Percentiles rank a stretch among this genome's conserved stretches.
Evolutionary conservation across 2,888 invertebrate species (phyloP).

Genomic region (Itoplectis maculator): DNA sequence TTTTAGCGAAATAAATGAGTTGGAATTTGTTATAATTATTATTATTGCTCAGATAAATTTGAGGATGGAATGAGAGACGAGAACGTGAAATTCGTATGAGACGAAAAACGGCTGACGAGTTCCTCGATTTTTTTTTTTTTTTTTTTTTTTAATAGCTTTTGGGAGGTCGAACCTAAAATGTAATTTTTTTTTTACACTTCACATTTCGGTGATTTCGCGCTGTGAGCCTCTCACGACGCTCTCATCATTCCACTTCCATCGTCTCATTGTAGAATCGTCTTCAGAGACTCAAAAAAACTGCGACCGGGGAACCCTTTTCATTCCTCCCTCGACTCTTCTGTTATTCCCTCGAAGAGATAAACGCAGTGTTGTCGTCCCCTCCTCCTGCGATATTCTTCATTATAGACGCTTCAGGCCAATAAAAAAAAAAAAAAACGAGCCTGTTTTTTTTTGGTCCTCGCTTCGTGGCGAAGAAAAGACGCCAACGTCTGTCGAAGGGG

Average conservation of each 20-base stretch:
- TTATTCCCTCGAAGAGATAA: background rate
- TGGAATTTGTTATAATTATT: too few relatives aligned
- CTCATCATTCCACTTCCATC: constrained; percentile 28
- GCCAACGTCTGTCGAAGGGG: constrained; percentile 58
- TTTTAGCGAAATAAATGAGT: too few relatives aligned
- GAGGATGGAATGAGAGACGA: too few relatives aligned
- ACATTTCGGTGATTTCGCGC: too few relatives aligned
- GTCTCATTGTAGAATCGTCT: constrained; percentile 44
- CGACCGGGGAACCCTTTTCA: constrained; percentile 45
- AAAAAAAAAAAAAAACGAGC: constrained; percentile 10
- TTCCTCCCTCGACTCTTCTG: constrained; percentile 41
- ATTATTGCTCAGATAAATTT: too few relatives aligned
- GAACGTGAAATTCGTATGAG: too few relatives aligned
- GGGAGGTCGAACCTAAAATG: too few relatives aligned
- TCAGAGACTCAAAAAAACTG: too few relatives aligned
- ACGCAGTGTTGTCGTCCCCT: constrained; percentile 26
- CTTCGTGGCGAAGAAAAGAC: constrained; percentile 25
- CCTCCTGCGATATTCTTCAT: constrained; percentile 14
- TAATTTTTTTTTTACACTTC: too few relatives aligned
- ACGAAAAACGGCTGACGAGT: too few relatives aligned
- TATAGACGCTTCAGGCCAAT: constrained; percentile 1
- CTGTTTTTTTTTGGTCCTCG: constrained; percentile 25
- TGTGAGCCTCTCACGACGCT: constrained; percentile 70
- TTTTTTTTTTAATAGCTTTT: too few relatives aligned
- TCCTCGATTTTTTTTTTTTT: too few relatives aligned